Conservation (phyloP, 2,113 vertebrate species). For the Turdus rufiventris region DNA sequence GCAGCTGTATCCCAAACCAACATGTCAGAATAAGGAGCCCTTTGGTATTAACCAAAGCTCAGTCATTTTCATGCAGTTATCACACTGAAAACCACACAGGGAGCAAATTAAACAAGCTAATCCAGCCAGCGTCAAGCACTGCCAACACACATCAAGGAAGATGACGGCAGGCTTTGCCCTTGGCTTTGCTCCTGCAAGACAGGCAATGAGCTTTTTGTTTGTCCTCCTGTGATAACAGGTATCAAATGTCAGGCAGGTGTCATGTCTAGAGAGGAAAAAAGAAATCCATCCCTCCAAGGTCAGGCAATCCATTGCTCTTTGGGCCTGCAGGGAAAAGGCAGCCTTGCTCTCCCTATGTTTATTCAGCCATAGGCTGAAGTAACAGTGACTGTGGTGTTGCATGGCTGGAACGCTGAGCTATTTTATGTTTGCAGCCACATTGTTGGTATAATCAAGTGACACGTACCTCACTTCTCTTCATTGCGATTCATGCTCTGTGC, state of each 20-base stretch:
- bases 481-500: background rate
- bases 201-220: background rate
- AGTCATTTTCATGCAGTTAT: background rate
- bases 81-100: background rate
- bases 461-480: background rate
- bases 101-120: slow-evolving; percentile 24
- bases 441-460: background rate
- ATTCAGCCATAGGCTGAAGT: background rate
- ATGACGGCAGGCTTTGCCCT: background rate
- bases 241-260: background rate
- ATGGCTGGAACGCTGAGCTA: background rate
- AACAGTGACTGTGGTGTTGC: background rate
- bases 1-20: background rate
- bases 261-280: background rate
- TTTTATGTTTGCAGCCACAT: background rate
- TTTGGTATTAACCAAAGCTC: background rate
- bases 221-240: background rate
- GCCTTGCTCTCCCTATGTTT: background rate
- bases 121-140: background rate
- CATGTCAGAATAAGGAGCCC: background rate
- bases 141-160: background rate
- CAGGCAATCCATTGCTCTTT: background rate
- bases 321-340: background rate
- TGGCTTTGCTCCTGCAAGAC: background rate
- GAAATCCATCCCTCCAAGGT: background rate